Evolutionary conservation across 2,113 vertebrate species (phyloP).

Genomic region (Ceyx margarethae): DNA sequence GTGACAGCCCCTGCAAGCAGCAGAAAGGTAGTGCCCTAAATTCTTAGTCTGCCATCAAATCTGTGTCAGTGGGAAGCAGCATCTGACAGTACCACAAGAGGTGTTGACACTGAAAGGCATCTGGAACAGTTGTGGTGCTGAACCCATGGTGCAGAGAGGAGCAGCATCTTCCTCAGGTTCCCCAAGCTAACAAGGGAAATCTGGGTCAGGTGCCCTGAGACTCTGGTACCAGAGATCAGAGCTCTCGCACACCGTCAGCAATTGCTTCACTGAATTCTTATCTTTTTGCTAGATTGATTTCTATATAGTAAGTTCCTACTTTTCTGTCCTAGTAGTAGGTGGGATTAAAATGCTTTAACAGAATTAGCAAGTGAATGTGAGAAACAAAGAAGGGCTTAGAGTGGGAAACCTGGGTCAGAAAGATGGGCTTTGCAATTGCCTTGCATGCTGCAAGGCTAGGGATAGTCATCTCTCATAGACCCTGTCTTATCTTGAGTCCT

Average conservation of each 20-base stretch:
- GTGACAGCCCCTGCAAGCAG: not conserved
- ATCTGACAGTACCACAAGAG: fast-evolving
- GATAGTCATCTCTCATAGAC: not conserved
- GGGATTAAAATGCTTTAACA: conserved; percentile 35
- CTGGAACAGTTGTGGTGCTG: not conserved
- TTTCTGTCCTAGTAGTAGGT: not conserved
- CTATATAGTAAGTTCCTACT: not conserved
- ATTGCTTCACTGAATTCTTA: not conserved
- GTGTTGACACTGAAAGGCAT: not conserved
- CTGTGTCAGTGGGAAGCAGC: not conserved
- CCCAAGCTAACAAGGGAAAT: not conserved
- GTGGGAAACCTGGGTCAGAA: not conserved
- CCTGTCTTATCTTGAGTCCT: not conserved
- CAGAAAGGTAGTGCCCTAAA: fast-evolving
- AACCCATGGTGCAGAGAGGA: not conserved
- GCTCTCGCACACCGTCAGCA: not conserved
- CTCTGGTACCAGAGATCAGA: not conserved
- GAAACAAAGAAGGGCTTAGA: conserved; percentile 22
- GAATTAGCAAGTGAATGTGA: conserved; percentile 14
- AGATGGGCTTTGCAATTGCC: conserved; percentile 55
- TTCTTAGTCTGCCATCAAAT: not conserved
- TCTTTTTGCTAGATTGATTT: not conserved
- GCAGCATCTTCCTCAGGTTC: not conserved
- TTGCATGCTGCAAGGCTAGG: conserved; percentile 12
- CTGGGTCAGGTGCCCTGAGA: not conserved